Percentiles rank a stretch among this genome's conserved stretches.
These are phyloP conservation scores for Saguinus midas DNA, from an alignment of 2,113 vertebrate genomes.

Conservation along the genomic window DNA sequence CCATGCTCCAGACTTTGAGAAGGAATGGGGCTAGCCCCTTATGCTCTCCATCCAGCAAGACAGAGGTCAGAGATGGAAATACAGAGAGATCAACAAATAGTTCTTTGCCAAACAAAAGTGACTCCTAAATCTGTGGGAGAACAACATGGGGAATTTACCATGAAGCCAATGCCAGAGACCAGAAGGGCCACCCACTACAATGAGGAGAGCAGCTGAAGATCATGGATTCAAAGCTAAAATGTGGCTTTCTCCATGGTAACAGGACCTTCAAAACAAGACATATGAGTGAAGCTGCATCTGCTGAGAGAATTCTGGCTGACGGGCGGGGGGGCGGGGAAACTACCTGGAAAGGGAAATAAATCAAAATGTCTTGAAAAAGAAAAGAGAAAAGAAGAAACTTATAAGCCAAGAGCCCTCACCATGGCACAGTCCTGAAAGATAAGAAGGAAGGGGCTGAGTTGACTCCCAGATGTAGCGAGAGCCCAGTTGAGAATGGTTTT, in stretches of 20 bases:
- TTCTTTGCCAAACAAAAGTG: not conserved
- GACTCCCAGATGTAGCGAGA: not conserved
- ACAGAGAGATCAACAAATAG: not conserved
- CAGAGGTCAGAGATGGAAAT: not conserved
- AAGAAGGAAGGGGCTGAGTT: not conserved
- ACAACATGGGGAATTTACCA: not conserved
- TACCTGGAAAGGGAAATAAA: not conserved
- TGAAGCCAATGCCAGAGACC: not conserved
- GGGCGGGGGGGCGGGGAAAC: not conserved
- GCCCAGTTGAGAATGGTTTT: not conserved
- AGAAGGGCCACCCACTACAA: not conserved
- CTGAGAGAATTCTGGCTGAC: not conserved
- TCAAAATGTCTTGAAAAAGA: not conserved
- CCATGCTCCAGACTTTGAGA: not conserved
- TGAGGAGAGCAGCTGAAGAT: not conserved
- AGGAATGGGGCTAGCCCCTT: not conserved
- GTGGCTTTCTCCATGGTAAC: not conserved
- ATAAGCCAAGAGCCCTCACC: not conserved
- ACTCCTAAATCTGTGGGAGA: not conserved
- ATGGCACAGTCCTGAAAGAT: not conserved
- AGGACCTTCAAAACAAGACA: not conserved
- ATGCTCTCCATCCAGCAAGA: not conserved
- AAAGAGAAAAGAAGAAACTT: not conserved
- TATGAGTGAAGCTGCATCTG: not conserved
- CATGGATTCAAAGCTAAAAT: not conserved